These are phyloP conservation scores for Biston stratarius DNA, from an alignment of 2,888 invertebrate species.

Conservation along the genomic window DNA sequence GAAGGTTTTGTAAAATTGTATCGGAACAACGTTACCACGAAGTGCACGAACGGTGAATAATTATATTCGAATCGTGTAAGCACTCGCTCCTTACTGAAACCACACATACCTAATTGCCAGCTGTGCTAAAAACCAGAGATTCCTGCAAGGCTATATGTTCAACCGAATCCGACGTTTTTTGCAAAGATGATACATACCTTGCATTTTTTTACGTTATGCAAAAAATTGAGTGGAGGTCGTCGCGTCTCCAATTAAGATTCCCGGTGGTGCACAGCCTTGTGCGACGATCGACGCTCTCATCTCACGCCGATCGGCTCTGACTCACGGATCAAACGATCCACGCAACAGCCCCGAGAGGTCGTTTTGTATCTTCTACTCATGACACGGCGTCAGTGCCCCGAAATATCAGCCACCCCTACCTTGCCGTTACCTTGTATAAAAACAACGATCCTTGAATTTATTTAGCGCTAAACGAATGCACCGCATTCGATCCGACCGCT, in stretches of 20 bases:
- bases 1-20: no score
- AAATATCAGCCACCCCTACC: background rate
- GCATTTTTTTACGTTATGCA: slow-evolving; percentile 67
- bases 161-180: slow-evolving; percentile 55
- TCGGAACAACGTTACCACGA: no score
- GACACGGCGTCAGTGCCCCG: no score
- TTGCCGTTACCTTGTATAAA: background rate
- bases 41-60: no score
- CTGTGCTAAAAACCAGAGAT: background rate
- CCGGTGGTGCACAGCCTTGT: slow-evolving; percentile 58
- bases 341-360: background rate
- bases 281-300: slow-evolving; percentile 43
- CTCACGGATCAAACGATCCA: background rate
- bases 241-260: slow-evolving; percentile 76
- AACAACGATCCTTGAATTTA: background rate
- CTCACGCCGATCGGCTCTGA: slow-evolving; percentile 1
- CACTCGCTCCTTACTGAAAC: background rate
- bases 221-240: slow-evolving; percentile 69
- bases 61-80: no score
- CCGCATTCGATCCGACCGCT: background rate
- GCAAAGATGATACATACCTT: slow-evolving; percentile 60
- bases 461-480: background rate
- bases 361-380: background rate
- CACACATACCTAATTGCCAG: background rate
- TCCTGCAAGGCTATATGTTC: slow-evolving; percentile 57